Conservation (phyloP, 2,113 vertebrate species). For the Mastomys natalensis region DNA sequence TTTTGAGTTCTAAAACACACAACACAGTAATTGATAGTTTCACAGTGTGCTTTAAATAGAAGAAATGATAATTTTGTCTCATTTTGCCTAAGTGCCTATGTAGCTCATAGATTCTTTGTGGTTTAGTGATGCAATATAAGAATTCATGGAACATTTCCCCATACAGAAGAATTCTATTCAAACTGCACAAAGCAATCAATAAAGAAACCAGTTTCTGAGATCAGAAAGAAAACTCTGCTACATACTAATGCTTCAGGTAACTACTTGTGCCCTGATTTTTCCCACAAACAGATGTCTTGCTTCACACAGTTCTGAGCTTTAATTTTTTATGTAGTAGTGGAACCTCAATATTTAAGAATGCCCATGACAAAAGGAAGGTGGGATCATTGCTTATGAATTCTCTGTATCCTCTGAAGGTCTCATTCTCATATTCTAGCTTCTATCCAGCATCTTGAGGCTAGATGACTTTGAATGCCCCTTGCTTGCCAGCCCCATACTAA, state of each 20-base stretch:
- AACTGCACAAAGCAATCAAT: conserved; percentile 3
- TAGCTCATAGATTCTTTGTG: not conserved
- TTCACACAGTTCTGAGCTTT: not conserved
- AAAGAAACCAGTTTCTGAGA: conserved; percentile 6
- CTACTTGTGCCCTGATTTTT: not conserved
- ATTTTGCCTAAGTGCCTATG: conserved; percentile 45
- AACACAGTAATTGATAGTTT: not conserved
- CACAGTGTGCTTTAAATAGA: conserved; percentile 10
- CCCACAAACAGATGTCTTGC: not conserved
- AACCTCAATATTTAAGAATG: not conserved
- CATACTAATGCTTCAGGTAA: not conserved
- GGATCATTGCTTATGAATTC: not conserved
- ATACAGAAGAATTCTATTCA: not conserved
- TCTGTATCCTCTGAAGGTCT: not conserved
- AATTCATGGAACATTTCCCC: not conserved
- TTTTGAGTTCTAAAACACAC: conserved; percentile 8
- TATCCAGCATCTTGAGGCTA: not conserved
- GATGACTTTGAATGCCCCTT: not conserved
- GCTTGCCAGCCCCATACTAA: not conserved
- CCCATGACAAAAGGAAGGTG: not conserved
- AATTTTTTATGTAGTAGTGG: not conserved
- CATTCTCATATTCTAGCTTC: not conserved
- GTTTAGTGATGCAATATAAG: conserved; percentile 24
- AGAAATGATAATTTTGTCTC: conserved; percentile 60
- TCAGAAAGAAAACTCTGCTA: conserved; percentile 26